These are phyloP conservation scores for Hyperopisus bebe DNA, from an alignment of 2,113 vertebrate species.

Conservation along the genomic window DNA sequence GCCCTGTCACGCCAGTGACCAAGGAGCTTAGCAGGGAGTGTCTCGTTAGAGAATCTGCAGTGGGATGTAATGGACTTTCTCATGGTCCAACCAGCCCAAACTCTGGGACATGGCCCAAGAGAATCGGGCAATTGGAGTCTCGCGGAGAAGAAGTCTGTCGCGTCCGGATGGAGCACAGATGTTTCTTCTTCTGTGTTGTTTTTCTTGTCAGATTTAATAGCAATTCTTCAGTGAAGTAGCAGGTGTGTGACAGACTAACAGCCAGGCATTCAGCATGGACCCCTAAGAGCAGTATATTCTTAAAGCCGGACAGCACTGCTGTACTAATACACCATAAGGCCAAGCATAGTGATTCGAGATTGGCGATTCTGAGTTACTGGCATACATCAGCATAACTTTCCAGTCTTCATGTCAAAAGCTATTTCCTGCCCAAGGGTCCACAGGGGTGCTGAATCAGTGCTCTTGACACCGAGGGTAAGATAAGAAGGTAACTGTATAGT, in stretches of 20 bases:
- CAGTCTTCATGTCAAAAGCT: background rate
- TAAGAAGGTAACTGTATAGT: background rate
- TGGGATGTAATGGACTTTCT: background rate
- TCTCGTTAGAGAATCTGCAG: background rate
- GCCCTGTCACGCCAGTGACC: background rate
- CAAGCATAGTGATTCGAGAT: background rate
- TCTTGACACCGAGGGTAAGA: background rate
- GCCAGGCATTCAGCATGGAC: background rate
- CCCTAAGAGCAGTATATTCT: background rate
- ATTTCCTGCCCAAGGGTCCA: background rate
- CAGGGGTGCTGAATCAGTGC: background rate
- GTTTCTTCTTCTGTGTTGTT: background rate
- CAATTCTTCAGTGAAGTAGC: background rate
- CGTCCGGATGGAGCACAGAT: background rate
- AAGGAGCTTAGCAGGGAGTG: background rate
- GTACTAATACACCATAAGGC: background rate
- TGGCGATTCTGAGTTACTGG: background rate
- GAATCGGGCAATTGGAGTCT: background rate
- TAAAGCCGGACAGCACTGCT: background rate
- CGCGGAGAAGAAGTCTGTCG: background rate
- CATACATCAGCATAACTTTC: background rate
- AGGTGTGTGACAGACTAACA: background rate
- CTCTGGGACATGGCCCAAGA: background rate
- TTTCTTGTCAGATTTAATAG: background rate
- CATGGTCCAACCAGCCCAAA: background rate